phyloP scores from a whole-genome alignment of 1,140 invertebrate species.

The Chironomus tepperi region DNA sequence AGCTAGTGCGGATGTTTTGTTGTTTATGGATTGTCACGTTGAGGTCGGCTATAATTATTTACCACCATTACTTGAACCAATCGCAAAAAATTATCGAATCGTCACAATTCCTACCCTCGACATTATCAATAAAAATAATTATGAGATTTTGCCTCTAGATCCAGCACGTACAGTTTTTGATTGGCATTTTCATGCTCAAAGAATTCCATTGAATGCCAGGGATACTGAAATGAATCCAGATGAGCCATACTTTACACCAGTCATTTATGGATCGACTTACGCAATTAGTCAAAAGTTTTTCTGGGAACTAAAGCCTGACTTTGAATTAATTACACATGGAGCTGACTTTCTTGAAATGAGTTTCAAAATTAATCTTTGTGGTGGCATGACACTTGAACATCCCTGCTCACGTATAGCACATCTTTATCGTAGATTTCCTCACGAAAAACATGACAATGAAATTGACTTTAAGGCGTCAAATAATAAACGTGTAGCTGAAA shows the following conservation, averaged over 20 bases:
- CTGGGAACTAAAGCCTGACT: conserved; percentile 92
- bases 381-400: conserved; percentile 78
- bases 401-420: conserved; percentile 95
- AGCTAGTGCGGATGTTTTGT: conserved; percentile 73
- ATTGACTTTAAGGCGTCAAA: conserved; percentile 35
- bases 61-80: conserved; percentile 66
- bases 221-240: conserved; percentile 59
- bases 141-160: conserved; percentile 69
- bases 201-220: conserved; percentile 62
- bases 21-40: conserved; percentile 91
- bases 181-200: conserved; percentile 79
- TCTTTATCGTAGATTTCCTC: conserved; percentile 66
- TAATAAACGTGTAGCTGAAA: conserved; percentile 68
- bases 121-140: conserved; percentile 67
- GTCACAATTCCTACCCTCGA: conserved; percentile 81
- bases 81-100: conserved; percentile 58
- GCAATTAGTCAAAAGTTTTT: conserved; percentile 87
- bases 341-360: conserved; percentile 97
- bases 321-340: conserved; percentile 86
- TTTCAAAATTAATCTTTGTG: conserved; percentile 88
- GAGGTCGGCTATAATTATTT: conserved; percentile 82
- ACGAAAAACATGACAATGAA: background rate
- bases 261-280: conserved; percentile 94
- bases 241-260: conserved; percentile 70
- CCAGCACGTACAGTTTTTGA: conserved; percentile 74